These are phyloP conservation scores for Ostrea denselamellosa DNA, from an alignment of 1,140 invertebrate genomes.

Conservation along the genomic window DNA sequence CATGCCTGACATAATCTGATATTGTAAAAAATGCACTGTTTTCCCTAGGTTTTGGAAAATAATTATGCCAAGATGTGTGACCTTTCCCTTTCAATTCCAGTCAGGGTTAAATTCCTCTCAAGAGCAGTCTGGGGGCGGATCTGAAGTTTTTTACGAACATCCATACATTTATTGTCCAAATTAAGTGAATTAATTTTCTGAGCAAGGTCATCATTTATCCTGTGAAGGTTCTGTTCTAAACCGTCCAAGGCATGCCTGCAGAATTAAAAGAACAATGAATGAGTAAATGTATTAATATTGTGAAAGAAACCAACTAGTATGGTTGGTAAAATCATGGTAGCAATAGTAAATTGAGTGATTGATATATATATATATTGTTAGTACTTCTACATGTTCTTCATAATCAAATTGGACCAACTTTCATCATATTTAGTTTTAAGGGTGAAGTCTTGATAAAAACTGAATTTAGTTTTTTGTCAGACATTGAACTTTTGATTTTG, in stretches of 20 bases:
- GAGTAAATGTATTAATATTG: neutral
- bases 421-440: too few species aligned
- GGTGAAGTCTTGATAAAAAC: too few species aligned
- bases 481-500: too few species aligned
- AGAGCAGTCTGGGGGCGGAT: slow-evolving; percentile 69
- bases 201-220: slow-evolving; percentile 78
- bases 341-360: too few species aligned
- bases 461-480: too few species aligned
- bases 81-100: slow-evolving; percentile 75
- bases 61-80: slow-evolving; percentile 73
- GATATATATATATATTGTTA: too few species aligned
- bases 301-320: too few species aligned
- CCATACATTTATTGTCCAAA: slow-evolving; percentile 78
- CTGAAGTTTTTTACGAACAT: slow-evolving; percentile 75
- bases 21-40: slow-evolving; percentile 27
- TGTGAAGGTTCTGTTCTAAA: slow-evolving; percentile 77
- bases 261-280: slow-evolving; percentile 50
- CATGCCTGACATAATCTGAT: neutral
- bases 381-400: too few species aligned
- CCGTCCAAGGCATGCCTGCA: slow-evolving; percentile 78
- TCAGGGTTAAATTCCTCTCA: slow-evolving; percentile 76
- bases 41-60: neutral
- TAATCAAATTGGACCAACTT: too few species aligned
- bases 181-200: slow-evolving; percentile 78
- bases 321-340: too few species aligned